A percentile compares a stretch with the other conserved stretches of the same genome.
Evolutionary conservation across 64 coral and sea anemone species (phyloP).

Genomic region (Stichodactyla mertensii): DNA sequence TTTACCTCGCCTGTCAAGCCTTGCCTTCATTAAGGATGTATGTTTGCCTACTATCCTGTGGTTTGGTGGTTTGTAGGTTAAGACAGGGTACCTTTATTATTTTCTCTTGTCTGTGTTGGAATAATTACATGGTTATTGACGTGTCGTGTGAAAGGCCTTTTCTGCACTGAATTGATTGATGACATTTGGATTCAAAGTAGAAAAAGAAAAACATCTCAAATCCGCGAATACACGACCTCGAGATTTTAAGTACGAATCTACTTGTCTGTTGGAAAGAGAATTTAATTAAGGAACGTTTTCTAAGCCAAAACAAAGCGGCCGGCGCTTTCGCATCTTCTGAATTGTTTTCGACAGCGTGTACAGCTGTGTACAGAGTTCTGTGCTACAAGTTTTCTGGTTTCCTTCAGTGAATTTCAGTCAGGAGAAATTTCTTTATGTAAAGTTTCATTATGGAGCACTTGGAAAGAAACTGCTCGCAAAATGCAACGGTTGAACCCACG

Average conservation of each 20-base stretch:
- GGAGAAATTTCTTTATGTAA: neutral
- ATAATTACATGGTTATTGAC: slow-evolving; percentile 11
- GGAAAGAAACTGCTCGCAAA: neutral
- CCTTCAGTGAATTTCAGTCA: neutral
- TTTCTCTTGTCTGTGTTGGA: neutral
- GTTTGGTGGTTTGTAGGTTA: neutral
- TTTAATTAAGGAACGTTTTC: slow-evolving; percentile 2
- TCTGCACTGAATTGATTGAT: neutral
- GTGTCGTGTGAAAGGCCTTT: neutral
- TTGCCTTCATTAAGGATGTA: neutral
- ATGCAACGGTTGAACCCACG: neutral
- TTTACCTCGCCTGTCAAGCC: neutral
- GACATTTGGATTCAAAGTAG: neutral
- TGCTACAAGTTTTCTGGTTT: neutral
- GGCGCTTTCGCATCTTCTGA: neutral
- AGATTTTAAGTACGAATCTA: neutral
- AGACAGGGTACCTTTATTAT: neutral
- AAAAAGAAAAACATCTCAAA: neutral
- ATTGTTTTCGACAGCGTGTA: neutral
- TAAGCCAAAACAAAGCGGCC: neutral
- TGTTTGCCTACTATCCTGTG: neutral
- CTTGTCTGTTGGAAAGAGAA: neutral
- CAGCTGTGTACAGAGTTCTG: neutral
- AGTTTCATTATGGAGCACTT: neutral
- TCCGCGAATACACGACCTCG: neutral